Conservation (phyloP, 2,797 vertebrate genomes). For the Dryobates pubescens region DNA sequence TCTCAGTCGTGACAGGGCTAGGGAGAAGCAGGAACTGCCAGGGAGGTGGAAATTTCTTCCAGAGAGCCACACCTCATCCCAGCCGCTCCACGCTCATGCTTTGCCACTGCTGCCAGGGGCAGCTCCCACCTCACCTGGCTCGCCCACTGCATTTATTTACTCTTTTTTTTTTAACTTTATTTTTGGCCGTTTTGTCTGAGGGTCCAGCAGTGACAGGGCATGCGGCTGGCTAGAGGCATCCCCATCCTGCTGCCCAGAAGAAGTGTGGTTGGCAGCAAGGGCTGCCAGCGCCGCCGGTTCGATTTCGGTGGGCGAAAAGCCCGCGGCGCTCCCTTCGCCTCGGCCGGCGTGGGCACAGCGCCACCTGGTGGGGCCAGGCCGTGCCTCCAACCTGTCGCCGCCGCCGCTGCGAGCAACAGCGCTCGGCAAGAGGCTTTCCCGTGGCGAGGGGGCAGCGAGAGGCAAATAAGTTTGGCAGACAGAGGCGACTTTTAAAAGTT, state of each 20-base stretch:
- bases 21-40: not conserved
- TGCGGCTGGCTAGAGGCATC: not conserved
- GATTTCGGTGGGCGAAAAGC: not conserved
- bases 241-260: not conserved
- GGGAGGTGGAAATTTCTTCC: fast-evolving
- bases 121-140: not conserved
- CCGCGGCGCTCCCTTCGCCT: not conserved
- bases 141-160: not conserved
- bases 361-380: conserved; percentile 72
- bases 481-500: not conserved
- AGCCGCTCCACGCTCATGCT: not conserved
- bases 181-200: not conserved
- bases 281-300: not conserved
- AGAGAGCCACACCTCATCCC: not conserved
- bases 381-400: fast-evolving
- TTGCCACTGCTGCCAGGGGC: not conserved
- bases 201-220: fast-evolving
- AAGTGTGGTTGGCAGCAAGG: not conserved
- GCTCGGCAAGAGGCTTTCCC: fast-evolving
- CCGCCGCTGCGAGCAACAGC: fast-evolving
- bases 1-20: not conserved
- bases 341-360: conserved; percentile 48
- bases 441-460: not conserved
- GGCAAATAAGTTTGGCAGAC: not conserved
- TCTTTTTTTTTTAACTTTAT: too few relatives aligned